phyloP scores from a whole-genome alignment of 92 coral and sea anemone genomes.

The Siderastrea radians region DNA sequence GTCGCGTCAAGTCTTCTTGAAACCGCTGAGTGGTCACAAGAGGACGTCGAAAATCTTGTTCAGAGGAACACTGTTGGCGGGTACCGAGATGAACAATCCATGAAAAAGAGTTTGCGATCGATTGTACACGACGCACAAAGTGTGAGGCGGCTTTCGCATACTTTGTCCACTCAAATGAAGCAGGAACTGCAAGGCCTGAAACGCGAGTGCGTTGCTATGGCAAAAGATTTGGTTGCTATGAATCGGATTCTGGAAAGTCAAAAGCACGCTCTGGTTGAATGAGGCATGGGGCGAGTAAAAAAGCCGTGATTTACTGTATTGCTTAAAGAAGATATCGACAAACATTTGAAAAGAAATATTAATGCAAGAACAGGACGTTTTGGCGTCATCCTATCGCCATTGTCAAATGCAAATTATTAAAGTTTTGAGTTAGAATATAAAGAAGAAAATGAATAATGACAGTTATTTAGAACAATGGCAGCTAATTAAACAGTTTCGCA shows the following conservation, averaged over 20 bases:
- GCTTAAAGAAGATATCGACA: no score
- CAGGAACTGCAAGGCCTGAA: slow-evolving; percentile 73
- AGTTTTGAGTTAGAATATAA: no score
- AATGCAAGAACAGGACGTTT: no score
- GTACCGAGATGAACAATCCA: background rate
- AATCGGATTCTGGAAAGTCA: slow-evolving; percentile 78
- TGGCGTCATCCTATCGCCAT: no score
- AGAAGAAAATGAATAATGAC: no score
- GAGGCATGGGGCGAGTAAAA: background rate
- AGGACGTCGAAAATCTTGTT: slow-evolving; percentile 59
- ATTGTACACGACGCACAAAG: slow-evolving; percentile 78
- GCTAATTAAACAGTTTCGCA: no score
- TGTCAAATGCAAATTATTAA: no score
- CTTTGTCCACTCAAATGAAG: slow-evolving; percentile 79
- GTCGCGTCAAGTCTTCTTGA: slow-evolving; percentile 59
- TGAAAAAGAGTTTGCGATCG: slow-evolving; percentile 31
- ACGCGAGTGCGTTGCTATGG: slow-evolving; percentile 78
- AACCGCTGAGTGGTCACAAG: slow-evolving; percentile 67
- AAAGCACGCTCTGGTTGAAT: slow-evolving; percentile 69
- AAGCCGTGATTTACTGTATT: no score
- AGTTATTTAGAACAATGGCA: no score
- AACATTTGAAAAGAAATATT: no score
- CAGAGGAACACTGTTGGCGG: slow-evolving; percentile 33
- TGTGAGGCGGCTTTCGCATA: slow-evolving; percentile 61
- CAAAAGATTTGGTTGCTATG: slow-evolving; percentile 81